Evolutionary conservation across 2,888 invertebrate genomes (phyloP).

Genomic region (Sesamia inferens): DNA sequence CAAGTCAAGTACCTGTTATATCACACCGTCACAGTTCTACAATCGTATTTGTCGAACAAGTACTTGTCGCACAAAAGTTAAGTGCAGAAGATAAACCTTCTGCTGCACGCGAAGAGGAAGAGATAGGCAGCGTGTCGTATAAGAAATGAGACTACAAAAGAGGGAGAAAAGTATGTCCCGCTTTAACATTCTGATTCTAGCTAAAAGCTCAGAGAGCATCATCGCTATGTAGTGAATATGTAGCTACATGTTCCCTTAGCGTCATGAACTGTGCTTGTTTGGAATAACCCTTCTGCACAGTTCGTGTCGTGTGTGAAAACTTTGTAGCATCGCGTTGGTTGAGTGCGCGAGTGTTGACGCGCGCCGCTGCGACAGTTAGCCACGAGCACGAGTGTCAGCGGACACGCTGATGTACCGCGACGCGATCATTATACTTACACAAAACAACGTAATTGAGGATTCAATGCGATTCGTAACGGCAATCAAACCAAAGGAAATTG

Average conservation of each 20-base stretch:
- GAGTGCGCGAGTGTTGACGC: constrained; percentile 3
- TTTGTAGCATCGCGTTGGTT: constrained; percentile 17
- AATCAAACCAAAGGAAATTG: constrained; percentile 24
- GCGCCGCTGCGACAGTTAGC: constrained; percentile 15
- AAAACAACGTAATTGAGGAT: constrained; percentile 11
- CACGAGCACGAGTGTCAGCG: constrained; percentile 20
- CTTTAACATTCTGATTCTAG: neutral
- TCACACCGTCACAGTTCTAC: constrained; percentile 47
- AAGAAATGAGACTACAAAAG: neutral
- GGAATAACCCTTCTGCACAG: neutral
- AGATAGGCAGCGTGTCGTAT: neutral
- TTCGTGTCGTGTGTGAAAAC: neutral
- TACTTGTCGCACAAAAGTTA: neutral
- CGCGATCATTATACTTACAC: constrained; percentile 14
- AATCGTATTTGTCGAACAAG: constrained; percentile 32
- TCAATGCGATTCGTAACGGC: constrained; percentile 18
- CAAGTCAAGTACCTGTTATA: constrained; percentile 45
- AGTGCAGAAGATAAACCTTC: constrained; percentile 5
- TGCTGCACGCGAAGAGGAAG: neutral
- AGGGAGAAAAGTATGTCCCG: neutral
- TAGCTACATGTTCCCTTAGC: neutral
- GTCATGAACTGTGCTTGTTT: neutral
- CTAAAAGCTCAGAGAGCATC: neutral
- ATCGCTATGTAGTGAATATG: neutral
- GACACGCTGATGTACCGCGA: constrained; percentile 10